Evolutionary conservation across 2,797 vertebrate genomes (phyloP), one percentile per base, ranked within the genome.

Genomic region (Anableps anableps): DNA sequence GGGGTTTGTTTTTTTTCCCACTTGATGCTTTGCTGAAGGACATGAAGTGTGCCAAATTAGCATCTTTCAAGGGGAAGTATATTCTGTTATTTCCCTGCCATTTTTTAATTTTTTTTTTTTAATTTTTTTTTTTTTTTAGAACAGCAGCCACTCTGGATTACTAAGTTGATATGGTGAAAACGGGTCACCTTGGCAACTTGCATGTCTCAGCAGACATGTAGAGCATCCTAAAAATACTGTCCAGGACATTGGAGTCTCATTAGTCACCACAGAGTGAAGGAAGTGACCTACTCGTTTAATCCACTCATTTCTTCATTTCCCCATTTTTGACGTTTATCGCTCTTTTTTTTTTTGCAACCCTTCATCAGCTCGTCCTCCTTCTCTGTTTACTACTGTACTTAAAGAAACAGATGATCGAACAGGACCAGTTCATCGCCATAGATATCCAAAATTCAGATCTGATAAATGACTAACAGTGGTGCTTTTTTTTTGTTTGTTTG

Each of bases 201-300:
- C 38, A 29, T 81, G 83, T 92, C 93, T 91, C 92, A 14, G 87
- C 70, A 90, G 94, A 95, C 90, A 87, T 79, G 80, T 85, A 80
- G 84, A 91, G 87, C 90, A 81, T 90, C 93, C 95, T 95, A 95
- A 96, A 96, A 95, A 96, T 95, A 95, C 91, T 82, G 89, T 81
- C 85, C 91, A 83, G 93, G 89, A 91, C 88, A 80, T 84, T 78
- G 71, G 83, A 89, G 88, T 83, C 88, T 94, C 92, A 95, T 95
- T 93, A 92, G 90, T 95, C 94, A 95, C 91, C 83, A 79, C 50
- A 64, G 91, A 90, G 90, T 85, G 77, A 91, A 85, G 87, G 84
- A 53, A 81, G 86, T 89, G 91, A 91, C 90, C 92, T 90, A 90
- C 85, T 88, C 88, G 84, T 86, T 94, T 87, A 23, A 83, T 80